These are phyloP conservation scores for Oscheius sp. DNA, from an alignment of 2,888 invertebrate species.

Conservation along the genomic window DNA sequence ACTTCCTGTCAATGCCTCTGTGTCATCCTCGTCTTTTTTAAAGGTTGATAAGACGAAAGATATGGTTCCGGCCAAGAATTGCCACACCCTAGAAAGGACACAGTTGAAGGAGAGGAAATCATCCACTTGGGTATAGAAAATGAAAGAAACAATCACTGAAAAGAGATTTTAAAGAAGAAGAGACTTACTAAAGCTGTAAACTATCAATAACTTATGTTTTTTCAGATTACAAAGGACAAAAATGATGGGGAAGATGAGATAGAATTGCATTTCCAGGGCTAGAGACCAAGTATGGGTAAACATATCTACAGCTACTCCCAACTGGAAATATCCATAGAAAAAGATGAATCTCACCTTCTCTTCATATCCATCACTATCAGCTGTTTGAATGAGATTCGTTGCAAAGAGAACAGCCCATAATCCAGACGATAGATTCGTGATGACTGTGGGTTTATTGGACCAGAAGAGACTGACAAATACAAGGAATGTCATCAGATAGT, in stretches of 20 bases:
- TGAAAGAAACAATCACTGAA: not conserved
- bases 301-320: conserved; percentile 20
- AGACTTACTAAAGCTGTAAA: not conserved
- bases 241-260: conserved; percentile 1
- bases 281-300: conserved; percentile 22
- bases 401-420: not conserved
- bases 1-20: not conserved
- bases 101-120: conserved; percentile 5
- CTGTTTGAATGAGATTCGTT: conserved; percentile 2
- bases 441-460: not conserved
- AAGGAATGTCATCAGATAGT: not conserved
- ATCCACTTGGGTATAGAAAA: not conserved
- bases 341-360: not conserved
- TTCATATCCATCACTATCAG: not conserved
- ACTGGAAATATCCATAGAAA: not conserved
- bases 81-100: conserved; percentile 15
- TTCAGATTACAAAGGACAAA: not conserved
- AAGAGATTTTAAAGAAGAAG: not conserved
- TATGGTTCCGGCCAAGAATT: conserved; percentile 6
- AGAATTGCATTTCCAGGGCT: conserved; percentile 25
- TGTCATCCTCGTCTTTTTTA: not conserved
- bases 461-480: not conserved
- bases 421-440: not conserved
- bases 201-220: too few species aligned
- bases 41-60: not conserved